A percentile compares a stretch with the other conserved stretches of the same genome.
Conservation (phyloP, 2,797 vertebrate genomes). For the Hydrophis major region DNA sequence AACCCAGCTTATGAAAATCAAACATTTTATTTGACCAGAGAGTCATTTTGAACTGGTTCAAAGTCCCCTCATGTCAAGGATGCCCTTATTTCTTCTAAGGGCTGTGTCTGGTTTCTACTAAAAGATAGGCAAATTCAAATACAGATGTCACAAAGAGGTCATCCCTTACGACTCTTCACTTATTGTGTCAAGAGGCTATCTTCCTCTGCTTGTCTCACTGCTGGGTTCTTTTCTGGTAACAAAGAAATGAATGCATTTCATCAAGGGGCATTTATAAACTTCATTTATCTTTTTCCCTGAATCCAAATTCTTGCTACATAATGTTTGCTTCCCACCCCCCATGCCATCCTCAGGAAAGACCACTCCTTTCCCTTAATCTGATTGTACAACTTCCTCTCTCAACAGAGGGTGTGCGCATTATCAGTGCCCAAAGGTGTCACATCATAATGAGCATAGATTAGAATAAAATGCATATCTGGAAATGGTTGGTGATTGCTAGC, state of each 20-base stretch:
- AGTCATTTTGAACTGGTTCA: not conserved
- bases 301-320: not conserved
- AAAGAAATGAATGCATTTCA: not conserved
- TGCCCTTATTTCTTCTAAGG: not conserved
- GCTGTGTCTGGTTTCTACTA: not conserved
- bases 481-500: not conserved
- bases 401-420: not conserved
- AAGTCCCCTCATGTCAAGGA: not conserved
- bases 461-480: not conserved
- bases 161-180: not conserved
- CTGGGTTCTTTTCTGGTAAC: not conserved
- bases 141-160: not conserved
- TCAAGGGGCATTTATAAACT: not conserved
- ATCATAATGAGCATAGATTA: not conserved
- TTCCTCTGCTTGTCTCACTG: not conserved
- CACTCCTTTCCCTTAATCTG: not conserved
- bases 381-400: not conserved
- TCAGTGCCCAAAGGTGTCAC: not conserved
- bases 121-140: slow-evolving; percentile 1
- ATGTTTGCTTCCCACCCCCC: not conserved
- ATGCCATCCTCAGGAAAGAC: not conserved
- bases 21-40: not conserved
- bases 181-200: not conserved
- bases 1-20: not conserved
- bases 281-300: not conserved